Base-by-base conservation (phyloP, 2,797 vertebrate genomes). In the Aldrovandia affinis region DNA sequence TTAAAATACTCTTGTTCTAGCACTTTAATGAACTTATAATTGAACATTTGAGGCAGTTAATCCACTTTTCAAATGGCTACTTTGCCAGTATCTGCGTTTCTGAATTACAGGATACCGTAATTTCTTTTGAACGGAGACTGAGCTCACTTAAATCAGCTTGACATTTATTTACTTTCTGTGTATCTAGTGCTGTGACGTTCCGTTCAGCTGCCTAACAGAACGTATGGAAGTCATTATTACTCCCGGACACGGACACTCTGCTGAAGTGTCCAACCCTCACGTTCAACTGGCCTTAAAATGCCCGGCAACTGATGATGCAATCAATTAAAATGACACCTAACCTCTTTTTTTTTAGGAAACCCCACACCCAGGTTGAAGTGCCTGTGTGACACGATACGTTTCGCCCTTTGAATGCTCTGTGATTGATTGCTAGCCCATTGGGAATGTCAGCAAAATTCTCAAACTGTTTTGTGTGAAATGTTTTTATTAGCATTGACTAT, bases 271-370 rank as follows among this genome's bases (percentile, higher is more conserved):
- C 55, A 12, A 28, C 80, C 14, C 36, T 20, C 55, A 81, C 22
- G 18, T 68, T 78, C 83, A 59, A 77, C 65, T 84, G 85, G 30
- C 36, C 55, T 83, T 83, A 63, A 78, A 82, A 84, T 25, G 78
- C 30, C 78, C 28, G 52, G 61, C 36, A 44, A 70, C 22, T 84
- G 85, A 78, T 83, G 81, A 87, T 68, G 80, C 86, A 83, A 87
- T 90, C 80, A 81, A 86, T 89, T 87, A 80, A 85, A 83, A 68
- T 87, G 88, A 84, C 84, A 85, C 42, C n/a, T 83, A n/a, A n/a
- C 39, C 84, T 12, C 52, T 33, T 30, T 14, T 39, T 25, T 42
- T 22, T 80, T 25, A n/a, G 44, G n/a, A 14, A 80, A 84, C 82
- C 86, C 80, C 82, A 57, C 30, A 81, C 57, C 20, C 33, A 65